These are phyloP conservation scores for Rhopalosiphum padi DNA, from an alignment of 1,140 invertebrate species.

Conservation along the genomic window DNA sequence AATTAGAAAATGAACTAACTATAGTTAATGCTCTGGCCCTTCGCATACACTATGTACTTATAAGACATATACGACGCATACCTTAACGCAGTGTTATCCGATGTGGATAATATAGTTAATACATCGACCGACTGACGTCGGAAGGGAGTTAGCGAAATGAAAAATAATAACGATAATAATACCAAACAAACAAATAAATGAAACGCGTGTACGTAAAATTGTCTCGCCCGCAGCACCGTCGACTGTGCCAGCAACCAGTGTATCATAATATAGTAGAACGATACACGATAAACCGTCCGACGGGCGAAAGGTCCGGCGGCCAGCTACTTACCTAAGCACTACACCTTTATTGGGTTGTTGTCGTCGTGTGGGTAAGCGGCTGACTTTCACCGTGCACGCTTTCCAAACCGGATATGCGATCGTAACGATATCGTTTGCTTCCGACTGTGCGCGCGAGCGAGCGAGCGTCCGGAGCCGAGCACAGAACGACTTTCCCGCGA, in stretches of 20 bases:
- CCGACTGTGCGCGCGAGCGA: neutral
- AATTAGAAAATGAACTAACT: too few species aligned
- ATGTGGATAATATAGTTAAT: neutral
- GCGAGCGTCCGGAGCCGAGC: neutral
- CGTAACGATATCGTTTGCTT: neutral
- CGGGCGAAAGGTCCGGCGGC: neutral
- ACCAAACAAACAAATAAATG: neutral
- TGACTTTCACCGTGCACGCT: conserved; percentile 33
- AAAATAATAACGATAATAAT: neutral
- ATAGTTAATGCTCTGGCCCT: too few species aligned
- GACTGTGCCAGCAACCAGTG: neutral
- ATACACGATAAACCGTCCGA: neutral
- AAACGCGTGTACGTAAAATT: neutral
- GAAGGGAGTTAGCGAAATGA: neutral
- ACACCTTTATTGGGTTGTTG: neutral
- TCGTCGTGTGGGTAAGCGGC: neutral
- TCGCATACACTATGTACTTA: too few species aligned
- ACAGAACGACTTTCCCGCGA: neutral
- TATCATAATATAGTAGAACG: neutral
- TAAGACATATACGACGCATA: too few species aligned
- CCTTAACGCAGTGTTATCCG: too few species aligned
- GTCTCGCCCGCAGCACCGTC: neutral
- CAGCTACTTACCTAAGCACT: neutral
- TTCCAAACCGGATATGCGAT: conserved; percentile 52
- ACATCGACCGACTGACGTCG: neutral